A percentile compares a stretch with the other conserved stretches of the same genome.
These are phyloP conservation scores for Betta splendens DNA, from an alignment of 2,797 vertebrate genomes.

Conservation along the genomic window DNA sequence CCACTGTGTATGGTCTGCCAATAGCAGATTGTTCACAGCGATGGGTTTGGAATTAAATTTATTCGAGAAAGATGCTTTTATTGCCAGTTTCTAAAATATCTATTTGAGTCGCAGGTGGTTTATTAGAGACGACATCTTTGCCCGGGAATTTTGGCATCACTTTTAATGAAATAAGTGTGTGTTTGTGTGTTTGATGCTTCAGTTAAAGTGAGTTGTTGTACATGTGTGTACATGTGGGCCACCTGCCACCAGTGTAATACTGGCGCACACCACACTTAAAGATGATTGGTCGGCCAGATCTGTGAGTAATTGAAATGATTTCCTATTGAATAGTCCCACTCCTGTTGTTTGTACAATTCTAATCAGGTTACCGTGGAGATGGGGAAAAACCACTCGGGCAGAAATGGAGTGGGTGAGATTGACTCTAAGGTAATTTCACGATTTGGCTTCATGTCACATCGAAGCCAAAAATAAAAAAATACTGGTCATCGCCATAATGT, in stretches of 20 bases:
- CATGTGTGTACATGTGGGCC: neutral
- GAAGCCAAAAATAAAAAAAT: conserved; percentile 3
- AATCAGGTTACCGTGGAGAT: conserved; percentile 78
- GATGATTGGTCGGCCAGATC: conserved; percentile 39
- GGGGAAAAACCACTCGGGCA: conserved; percentile 66
- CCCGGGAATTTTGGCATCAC: conserved; percentile 37
- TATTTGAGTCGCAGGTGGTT: conserved; percentile 41
- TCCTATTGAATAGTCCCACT: conserved; percentile 50
- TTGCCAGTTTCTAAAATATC: conserved; percentile 33
- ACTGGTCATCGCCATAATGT: conserved; percentile 6
- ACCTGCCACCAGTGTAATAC: conserved; percentile 17
- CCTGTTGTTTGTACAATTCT: conserved; percentile 67
- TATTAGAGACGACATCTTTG: conserved; percentile 22
- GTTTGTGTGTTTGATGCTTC: conserved; percentile 1
- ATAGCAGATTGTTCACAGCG: neutral
- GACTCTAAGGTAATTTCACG: conserved; percentile 70
- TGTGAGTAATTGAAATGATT: conserved; percentile 49
- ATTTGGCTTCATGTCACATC: conserved; percentile 41
- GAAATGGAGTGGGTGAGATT: conserved; percentile 73
- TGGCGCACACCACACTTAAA: conserved; percentile 23
- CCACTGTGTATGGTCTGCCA: neutral
- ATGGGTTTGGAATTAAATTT: conserved; percentile 11
- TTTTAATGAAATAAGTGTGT: conserved; percentile 11
- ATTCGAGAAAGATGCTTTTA: conserved; percentile 15
- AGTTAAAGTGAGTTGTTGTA: conserved; percentile 11